Conservation (phyloP, 2,888 invertebrate species). For the Lochmaea crataegi region DNA sequence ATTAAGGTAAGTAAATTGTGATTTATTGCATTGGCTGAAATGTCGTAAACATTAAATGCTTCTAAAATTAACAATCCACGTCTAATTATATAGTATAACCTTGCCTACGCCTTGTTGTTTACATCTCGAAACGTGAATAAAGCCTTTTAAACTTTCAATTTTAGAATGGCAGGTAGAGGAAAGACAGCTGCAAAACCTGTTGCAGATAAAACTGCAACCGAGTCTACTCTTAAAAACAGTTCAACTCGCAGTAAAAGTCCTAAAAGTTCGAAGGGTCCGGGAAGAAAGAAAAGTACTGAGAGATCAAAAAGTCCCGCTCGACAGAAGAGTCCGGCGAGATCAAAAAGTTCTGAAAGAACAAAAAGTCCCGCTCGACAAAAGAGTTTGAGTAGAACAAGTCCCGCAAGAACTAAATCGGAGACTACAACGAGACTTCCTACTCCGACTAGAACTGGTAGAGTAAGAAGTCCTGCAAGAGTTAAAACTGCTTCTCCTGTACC, state of each 20-base stretch:
- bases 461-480: slow-evolving; percentile 45
- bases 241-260: slow-evolving; percentile 39
- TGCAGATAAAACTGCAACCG: slow-evolving; percentile 12
- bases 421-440: slow-evolving; percentile 39
- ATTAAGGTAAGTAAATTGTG: slow-evolving; percentile 11
- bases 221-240: slow-evolving; percentile 34
- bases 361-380: slow-evolving; percentile 39
- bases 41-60: background rate
- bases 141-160: slow-evolving; percentile 17
- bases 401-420: slow-evolving; percentile 42
- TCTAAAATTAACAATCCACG: slow-evolving; percentile 14
- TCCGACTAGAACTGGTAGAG: slow-evolving; percentile 33
- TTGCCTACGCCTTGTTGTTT: slow-evolving; percentile 39
- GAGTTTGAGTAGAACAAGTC: slow-evolving; percentile 31
- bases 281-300: slow-evolving; percentile 45
- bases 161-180: slow-evolving; percentile 43
- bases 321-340: slow-evolving; percentile 40
- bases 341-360: slow-evolving; percentile 35
- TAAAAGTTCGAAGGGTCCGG: slow-evolving; percentile 46
- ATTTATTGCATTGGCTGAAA: background rate
- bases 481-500: slow-evolving; percentile 35
- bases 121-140: slow-evolving; percentile 38
- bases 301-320: slow-evolving; percentile 58
- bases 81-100: slow-evolving; percentile 31
- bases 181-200: slow-evolving; percentile 29